Percentiles rank a stretch among this genome's conserved stretches.
Conservation (phyloP, 2,888 invertebrate genomes). For the Polydrusus tereticollis region DNA sequence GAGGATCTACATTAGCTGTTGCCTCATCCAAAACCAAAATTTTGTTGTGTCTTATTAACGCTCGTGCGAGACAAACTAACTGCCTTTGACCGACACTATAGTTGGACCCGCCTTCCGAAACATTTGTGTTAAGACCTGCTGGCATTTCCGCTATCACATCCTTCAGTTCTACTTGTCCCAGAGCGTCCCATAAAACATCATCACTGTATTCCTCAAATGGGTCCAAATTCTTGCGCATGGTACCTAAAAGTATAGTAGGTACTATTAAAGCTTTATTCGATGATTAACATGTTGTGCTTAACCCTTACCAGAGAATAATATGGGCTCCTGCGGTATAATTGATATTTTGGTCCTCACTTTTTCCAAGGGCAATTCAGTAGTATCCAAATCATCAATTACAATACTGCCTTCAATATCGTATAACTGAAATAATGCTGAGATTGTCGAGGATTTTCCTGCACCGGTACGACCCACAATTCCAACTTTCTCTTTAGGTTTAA, state of each 20-base stretch:
- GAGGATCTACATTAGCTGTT: conserved; percentile 86
- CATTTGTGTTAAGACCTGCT: conserved; percentile 61
- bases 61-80: conserved; percentile 79
- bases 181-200: conserved; percentile 58
- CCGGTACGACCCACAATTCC: conserved; percentile 89
- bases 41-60: conserved; percentile 68
- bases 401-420: conserved; percentile 84
- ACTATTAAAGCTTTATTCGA: not conserved
- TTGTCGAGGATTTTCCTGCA: conserved; percentile 86
- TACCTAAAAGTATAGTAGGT: conserved; percentile 62
- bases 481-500: conserved; percentile 79
- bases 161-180: conserved; percentile 64
- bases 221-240: conserved; percentile 67
- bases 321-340: conserved; percentile 90
- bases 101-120: conserved; percentile 74
- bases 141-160: conserved; percentile 74
- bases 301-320: conserved; percentile 80
- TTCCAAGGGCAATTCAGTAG: conserved; percentile 78
- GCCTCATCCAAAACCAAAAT: conserved; percentile 76
- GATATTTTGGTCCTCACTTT: conserved; percentile 83
- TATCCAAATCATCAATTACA: conserved; percentile 83
- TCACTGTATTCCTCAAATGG: conserved; percentile 60
- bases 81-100: conserved; percentile 72
- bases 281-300: too few relatives aligned
- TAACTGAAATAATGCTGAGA: conserved; percentile 86